These are phyloP conservation scores for Neoniphon sammara DNA, from an alignment of 2,797 vertebrate species.

Conservation along the genomic window DNA sequence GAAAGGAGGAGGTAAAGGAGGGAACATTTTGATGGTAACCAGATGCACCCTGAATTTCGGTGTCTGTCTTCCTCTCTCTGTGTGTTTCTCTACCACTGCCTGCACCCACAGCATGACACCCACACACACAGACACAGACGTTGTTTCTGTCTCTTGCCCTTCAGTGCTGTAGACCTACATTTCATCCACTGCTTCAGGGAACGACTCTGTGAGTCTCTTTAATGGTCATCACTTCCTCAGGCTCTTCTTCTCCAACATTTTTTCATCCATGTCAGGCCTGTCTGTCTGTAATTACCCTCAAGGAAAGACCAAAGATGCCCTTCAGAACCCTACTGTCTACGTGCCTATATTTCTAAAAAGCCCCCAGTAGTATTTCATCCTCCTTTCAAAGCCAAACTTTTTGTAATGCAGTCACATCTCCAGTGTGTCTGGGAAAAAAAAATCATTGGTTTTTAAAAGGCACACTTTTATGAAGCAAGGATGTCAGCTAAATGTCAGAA, in stretches of 20 bases:
- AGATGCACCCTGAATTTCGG: too few species aligned
- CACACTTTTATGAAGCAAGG: constrained; percentile 37
- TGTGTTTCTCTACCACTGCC: too few species aligned
- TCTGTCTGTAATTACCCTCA: constrained; percentile 64
- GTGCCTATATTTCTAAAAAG: constrained; percentile 38
- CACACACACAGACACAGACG: constrained; percentile 8
- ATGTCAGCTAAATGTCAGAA: constrained; percentile 49
- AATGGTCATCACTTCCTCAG: constrained; percentile 60
- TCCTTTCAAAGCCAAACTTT: constrained; percentile 52
- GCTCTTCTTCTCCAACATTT: constrained; percentile 41
- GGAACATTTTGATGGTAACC: too few species aligned
- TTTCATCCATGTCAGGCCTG: constrained; percentile 52
- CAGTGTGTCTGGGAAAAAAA: neutral
- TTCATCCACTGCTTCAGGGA: constrained; percentile 49
- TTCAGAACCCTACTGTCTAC: constrained; percentile 43
- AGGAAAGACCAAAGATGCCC: constrained; percentile 62
- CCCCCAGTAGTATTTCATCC: constrained; percentile 39
- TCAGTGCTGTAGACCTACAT: constrained; percentile 49
- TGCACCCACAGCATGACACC: neutral
- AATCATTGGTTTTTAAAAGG: constrained; percentile 25
- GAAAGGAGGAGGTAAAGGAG: too few species aligned
- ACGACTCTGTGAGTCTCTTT: constrained; percentile 53
- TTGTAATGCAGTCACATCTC: constrained; percentile 46
- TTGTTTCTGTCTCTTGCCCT: constrained; percentile 1
- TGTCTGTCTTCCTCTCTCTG: neutral